phyloP scores from a whole-genome alignment of 2,888 invertebrate species.

The Luperina nickerlii region DNA sequence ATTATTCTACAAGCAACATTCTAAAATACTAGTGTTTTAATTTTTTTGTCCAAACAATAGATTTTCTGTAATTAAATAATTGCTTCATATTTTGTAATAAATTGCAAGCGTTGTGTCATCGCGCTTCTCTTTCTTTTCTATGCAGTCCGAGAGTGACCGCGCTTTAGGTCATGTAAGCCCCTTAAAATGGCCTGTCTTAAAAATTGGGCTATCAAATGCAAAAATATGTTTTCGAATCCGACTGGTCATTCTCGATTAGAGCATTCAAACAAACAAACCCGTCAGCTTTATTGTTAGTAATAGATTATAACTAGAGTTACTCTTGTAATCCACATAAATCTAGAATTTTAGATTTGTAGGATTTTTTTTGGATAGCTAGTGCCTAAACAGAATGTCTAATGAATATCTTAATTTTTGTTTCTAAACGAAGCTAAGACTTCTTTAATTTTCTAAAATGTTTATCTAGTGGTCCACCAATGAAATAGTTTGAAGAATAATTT shows the following conservation, averaged over 20 bases:
- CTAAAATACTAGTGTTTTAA: too few species aligned
- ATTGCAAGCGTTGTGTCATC: too few species aligned
- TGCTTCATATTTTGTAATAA: too few species aligned
- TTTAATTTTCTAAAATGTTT: constrained; percentile 12
- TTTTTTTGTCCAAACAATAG: too few species aligned
- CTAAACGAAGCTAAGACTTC: constrained; percentile 15
- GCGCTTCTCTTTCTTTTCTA: too few species aligned
- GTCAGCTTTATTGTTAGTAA: neutral
- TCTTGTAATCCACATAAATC: neutral
- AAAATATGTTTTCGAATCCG: neutral
- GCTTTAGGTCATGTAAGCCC: too few species aligned
- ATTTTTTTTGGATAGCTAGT: neutral
- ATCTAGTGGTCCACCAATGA: neutral
- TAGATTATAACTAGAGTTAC: neutral
- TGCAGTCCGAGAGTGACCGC: too few species aligned
- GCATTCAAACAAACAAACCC: neutral
- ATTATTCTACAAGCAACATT: too few species aligned
- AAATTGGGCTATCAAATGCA: too few species aligned
- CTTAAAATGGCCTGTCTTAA: too few species aligned
- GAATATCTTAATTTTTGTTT: constrained; percentile 9
- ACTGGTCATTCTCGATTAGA: neutral
- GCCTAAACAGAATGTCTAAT: constrained; percentile 8
- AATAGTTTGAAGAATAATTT: constrained; percentile 25
- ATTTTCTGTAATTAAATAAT: too few species aligned
- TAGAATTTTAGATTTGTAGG: neutral